These are phyloP conservation scores for Saguinus imperator DNA, from an alignment of 2,113 vertebrate species.

Conservation along the genomic window DNA sequence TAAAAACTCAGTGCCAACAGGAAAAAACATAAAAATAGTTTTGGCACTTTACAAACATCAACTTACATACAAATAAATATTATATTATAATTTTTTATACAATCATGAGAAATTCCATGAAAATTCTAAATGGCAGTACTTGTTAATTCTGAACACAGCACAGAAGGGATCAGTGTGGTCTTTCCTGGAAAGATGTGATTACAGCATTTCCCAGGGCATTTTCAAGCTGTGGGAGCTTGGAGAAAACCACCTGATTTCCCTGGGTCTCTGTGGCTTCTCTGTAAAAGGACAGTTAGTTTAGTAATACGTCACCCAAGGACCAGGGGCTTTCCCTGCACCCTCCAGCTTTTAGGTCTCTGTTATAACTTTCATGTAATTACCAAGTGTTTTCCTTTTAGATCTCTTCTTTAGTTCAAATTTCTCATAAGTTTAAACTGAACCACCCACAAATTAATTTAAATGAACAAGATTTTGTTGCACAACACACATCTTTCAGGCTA, in stretches of 20 bases:
- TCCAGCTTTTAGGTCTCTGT: background rate
- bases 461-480: background rate
- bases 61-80: background rate
- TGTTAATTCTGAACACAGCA: background rate
- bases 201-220: background rate
- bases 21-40: background rate
- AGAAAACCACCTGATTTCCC: background rate
- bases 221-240: background rate
- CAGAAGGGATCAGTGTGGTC: background rate
- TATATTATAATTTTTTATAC: background rate
- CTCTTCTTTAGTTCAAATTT: slow-evolving; percentile 15
- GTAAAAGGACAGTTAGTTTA: background rate
- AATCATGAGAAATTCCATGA: background rate
- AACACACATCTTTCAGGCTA: background rate
- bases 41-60: background rate
- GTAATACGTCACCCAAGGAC: background rate
- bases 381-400: background rate
- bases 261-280: background rate
- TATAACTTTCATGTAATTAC: background rate
- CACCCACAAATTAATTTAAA: background rate
- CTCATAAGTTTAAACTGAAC: background rate
- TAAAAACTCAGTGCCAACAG: background rate
- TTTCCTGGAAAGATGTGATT: background rate
- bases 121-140: background rate
- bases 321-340: background rate